Conservation (phyloP, 2,797 vertebrate species). For the Holocentrus rufus region DNA sequence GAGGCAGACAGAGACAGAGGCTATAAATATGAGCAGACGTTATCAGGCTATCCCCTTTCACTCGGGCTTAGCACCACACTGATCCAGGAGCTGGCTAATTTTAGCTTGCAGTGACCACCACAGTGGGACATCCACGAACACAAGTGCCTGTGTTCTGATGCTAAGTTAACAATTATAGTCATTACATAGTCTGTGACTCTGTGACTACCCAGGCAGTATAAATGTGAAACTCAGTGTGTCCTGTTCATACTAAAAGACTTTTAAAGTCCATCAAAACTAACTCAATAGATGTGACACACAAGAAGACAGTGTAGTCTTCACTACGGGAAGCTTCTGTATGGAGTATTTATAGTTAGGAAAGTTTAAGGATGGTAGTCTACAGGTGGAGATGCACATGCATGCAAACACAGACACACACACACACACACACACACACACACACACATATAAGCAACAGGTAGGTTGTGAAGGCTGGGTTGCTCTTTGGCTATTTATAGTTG, state of each 20-base stretch:
- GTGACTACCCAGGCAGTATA: conserved; percentile 2
- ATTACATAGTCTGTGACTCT: conserved; percentile 3
- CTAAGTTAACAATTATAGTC: conserved; percentile 16
- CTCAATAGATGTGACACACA: background rate
- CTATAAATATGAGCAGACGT: conserved; percentile 59
- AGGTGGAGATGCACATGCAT: conserved; percentile 10
- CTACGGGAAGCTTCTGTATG: background rate
- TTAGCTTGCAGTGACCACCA: conserved; percentile 29
- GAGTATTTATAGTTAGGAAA: background rate
- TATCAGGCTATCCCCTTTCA: conserved; percentile 68
- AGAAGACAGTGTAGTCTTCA: background rate
- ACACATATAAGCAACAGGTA: conserved; percentile 38
- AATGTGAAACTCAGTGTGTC: background rate
- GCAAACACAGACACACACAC: background rate
- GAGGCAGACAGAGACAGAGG: background rate
- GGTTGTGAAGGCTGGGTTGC: conserved; percentile 1
- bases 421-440: conserved; percentile 10
- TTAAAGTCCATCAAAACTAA: background rate
- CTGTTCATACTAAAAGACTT: background rate
- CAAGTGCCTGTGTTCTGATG: background rate
- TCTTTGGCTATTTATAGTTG: conserved; percentile 45
- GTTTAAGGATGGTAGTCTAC: conserved; percentile 21
- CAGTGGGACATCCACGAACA: conserved; percentile 32
- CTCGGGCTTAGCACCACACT: conserved; percentile 45
- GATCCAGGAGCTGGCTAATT: conserved; percentile 51